Percentiles rank a stretch among this genome's conserved stretches.
These are phyloP conservation scores for Oscheius sp. DNA, from an alignment of 2,888 invertebrate genomes.

Conservation along the genomic window DNA sequence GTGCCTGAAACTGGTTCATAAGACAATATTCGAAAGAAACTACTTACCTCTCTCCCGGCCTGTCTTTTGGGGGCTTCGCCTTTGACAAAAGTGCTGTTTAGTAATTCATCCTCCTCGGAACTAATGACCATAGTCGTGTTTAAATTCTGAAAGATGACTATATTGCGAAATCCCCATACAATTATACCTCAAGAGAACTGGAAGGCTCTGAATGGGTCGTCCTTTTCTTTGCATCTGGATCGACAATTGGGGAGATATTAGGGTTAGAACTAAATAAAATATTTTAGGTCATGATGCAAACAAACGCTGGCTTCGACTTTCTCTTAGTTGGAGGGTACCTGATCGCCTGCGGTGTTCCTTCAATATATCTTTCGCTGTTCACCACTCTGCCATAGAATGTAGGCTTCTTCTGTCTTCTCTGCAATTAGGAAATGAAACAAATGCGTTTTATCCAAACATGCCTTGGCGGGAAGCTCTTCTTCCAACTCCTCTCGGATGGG, in stretches of 20 bases:
- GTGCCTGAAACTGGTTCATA: neutral
- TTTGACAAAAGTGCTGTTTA: slow-evolving; percentile 21
- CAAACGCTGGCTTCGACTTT: neutral
- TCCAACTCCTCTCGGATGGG: neutral
- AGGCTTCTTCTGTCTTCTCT: slow-evolving; percentile 14
- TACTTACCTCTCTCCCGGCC: neutral
- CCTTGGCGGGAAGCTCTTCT: slow-evolving; percentile 4
- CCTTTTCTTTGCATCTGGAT: neutral
- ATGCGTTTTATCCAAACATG: neutral
- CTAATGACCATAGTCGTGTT: neutral
- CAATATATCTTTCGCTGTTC: neutral
- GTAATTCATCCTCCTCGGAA: neutral
- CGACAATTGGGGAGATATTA: neutral
- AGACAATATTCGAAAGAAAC: neutral
- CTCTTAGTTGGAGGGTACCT: neutral
- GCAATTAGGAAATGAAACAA: neutral
- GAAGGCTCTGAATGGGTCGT: neutral
- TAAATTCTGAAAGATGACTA: neutral
- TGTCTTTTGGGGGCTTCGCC: neutral
- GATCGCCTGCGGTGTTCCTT: slow-evolving; percentile 3
- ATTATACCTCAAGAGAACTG: no score
- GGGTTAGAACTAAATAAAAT: neutral
- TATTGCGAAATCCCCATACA: no score
- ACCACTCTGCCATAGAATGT: slow-evolving; percentile 10
- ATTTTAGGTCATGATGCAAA: neutral